Percentiles rank a stretch among this genome's conserved stretches.
phyloP scores from a whole-genome alignment of 2,888 invertebrate species.

The Ashinkailepas kermadecensis region DNA sequence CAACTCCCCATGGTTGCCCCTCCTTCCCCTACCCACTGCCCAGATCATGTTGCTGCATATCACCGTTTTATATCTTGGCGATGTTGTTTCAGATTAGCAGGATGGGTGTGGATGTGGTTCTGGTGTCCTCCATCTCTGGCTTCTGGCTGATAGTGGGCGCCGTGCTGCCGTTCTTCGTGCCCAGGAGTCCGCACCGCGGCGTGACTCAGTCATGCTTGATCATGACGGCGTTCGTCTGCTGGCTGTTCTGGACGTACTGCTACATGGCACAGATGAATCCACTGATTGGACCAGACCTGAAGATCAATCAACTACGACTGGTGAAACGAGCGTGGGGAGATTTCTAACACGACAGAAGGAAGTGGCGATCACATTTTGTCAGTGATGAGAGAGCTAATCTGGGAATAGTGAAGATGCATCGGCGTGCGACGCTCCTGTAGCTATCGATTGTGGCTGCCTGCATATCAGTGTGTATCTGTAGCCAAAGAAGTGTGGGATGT shows the following conservation, averaged over 20 bases:
- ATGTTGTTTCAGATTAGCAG: not conserved
- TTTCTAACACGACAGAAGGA: not conserved
- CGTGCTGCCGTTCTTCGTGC: slow-evolving; percentile 75
- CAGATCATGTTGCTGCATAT: too few species aligned
- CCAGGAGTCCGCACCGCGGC: slow-evolving; percentile 86
- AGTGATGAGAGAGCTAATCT: too few species aligned
- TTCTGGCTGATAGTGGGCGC: slow-evolving; percentile 55
- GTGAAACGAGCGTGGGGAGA: slow-evolving; percentile 68
- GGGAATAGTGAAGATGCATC: too few species aligned
- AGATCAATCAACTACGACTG: slow-evolving; percentile 60
- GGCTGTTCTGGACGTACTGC: slow-evolving; percentile 66
- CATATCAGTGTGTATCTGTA: too few species aligned
- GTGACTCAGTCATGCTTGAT: slow-evolving; percentile 31
- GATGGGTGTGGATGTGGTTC: not conserved
- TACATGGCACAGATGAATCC: slow-evolving; percentile 93
- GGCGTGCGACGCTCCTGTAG: too few species aligned
- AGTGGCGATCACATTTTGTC: too few species aligned
- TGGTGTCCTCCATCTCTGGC: not conserved
- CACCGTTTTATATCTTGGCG: too few species aligned
- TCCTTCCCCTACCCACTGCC: too few species aligned
- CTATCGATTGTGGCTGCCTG: too few species aligned
- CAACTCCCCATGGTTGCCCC: too few species aligned
- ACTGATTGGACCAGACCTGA: slow-evolving; percentile 71
- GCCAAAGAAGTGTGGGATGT: too few species aligned
- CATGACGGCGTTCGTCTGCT: slow-evolving; percentile 29